Evolutionary conservation across 2,113 vertebrate species (phyloP).

Genomic region (Antennarius striatus): DNA sequence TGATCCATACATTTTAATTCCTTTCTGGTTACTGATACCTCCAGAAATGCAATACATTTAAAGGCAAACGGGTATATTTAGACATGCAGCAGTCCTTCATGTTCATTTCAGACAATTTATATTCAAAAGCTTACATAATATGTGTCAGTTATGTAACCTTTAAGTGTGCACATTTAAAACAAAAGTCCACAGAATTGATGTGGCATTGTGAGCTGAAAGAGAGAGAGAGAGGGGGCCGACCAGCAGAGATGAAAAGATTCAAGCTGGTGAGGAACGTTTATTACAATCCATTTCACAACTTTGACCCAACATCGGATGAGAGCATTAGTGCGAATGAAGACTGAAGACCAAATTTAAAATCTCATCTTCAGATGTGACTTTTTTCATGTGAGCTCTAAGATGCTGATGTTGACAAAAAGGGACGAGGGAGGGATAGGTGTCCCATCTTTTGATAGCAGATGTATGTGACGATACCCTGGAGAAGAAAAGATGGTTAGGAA

Average conservation of each 20-base stretch:
- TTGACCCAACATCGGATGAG: neutral
- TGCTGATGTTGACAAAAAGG: conserved; percentile 87
- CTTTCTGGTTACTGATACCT: neutral
- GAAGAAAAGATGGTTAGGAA: neutral
- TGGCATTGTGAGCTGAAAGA: too few species aligned
- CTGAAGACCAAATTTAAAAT: too few species aligned
- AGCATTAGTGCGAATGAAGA: too few species aligned
- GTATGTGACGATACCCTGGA: conserved; percentile 93
- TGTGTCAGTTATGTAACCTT: too few species aligned
- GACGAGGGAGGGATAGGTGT: conserved; percentile 88
- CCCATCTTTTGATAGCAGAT: conserved; percentile 93
- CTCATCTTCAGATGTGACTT: neutral
- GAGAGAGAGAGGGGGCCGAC: too few species aligned
- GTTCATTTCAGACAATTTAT: neutral
- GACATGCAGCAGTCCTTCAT: conserved; percentile 24
- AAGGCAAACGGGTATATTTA: neutral
- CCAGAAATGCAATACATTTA: neutral
- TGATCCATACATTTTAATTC: neutral
- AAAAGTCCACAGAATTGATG: too few species aligned
- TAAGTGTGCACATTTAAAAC: neutral
- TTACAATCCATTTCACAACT: too few species aligned
- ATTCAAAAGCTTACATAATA: neutral
- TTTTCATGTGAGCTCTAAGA: conserved; percentile 67
- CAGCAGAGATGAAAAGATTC: too few species aligned
- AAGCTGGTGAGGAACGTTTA: too few species aligned